Conservation (phyloP, 2,888 invertebrate genomes). For the Cryptocephalus moraei region DNA sequence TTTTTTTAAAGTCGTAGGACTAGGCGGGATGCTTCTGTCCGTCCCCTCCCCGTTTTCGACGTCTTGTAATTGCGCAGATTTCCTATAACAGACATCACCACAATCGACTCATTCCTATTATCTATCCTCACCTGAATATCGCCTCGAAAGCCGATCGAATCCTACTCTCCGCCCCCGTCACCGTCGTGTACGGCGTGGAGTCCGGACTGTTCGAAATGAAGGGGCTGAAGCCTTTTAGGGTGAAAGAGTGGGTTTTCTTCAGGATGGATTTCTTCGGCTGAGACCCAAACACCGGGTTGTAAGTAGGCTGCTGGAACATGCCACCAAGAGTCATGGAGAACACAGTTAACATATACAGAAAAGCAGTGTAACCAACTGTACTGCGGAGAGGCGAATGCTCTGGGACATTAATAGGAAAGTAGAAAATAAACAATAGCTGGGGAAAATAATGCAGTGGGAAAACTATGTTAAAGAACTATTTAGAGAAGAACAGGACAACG, state of each 20-base stretch:
- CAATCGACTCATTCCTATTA: background rate
- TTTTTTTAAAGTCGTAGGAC: slow-evolving; percentile 73
- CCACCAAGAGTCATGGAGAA: too few species aligned
- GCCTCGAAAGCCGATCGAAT: slow-evolving; percentile 84
- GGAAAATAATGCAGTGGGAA: too few species aligned
- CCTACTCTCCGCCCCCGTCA: slow-evolving; percentile 80
- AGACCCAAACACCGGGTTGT: slow-evolving; percentile 36
- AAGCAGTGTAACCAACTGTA: too few species aligned
- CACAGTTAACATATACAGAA: too few species aligned
- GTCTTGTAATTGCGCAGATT: slow-evolving; percentile 77
- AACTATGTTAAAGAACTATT: too few species aligned
- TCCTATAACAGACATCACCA: slow-evolving; percentile 27
- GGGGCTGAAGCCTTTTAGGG: slow-evolving; percentile 47
- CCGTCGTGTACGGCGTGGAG: slow-evolving; percentile 65
- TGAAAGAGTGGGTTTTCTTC: slow-evolving; percentile 89
- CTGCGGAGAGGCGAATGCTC: too few species aligned
- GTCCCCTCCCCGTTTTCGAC: slow-evolving; percentile 45
- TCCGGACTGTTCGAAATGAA: slow-evolving; percentile 47
- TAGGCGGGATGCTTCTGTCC: slow-evolving; percentile 42
- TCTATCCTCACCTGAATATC: slow-evolving; percentile 55
- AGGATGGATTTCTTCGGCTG: slow-evolving; percentile 74
- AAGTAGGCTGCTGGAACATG: slow-evolving; percentile 35
- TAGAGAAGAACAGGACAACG: too few species aligned
- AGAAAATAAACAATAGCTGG: too few species aligned
- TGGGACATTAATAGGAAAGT: too few species aligned